Percentiles rank a stretch among this genome's conserved stretches.
phyloP scores from a whole-genome alignment of 1,140 invertebrate genomes.

The Latrodectus geometricus region DNA sequence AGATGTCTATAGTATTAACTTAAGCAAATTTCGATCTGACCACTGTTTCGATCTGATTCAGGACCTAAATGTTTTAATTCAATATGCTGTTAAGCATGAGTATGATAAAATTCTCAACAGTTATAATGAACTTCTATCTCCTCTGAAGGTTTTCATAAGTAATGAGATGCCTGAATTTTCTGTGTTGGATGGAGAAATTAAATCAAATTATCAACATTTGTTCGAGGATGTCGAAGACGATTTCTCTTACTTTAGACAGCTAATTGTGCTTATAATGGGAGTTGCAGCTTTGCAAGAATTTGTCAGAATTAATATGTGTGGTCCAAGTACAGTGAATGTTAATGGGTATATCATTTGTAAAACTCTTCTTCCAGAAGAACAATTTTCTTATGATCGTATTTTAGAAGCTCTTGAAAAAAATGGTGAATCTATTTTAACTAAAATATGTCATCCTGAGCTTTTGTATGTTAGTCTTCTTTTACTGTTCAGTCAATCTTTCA shows the following conservation, averaged over 20 bases:
- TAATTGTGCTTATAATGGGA: slow-evolving; percentile 70
- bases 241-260: slow-evolving; percentile 8
- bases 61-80: no score
- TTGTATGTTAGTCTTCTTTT: slow-evolving; percentile 78
- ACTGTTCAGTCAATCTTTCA: slow-evolving; percentile 72
- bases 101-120: no score
- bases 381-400: neutral
- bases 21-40: no score
- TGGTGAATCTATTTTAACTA: slow-evolving; percentile 69
- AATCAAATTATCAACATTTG: no score
- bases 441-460: slow-evolving; percentile 76
- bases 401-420: slow-evolving; percentile 65
- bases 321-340: slow-evolving; percentile 72
- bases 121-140: no score
- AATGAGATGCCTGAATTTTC: no score
- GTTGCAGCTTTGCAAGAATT: slow-evolving; percentile 78
- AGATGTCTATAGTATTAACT: no score
- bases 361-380: neutral
- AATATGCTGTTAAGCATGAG: no score
- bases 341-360: slow-evolving; percentile 57
- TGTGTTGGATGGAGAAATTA: no score
- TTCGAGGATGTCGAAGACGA: no score
- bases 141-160: no score
- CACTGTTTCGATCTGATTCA: no score
- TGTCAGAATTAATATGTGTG: slow-evolving; percentile 84